These are phyloP conservation scores for Pavo muticus DNA, from an alignment of 2,113 vertebrate species.

Conservation along the genomic window DNA sequence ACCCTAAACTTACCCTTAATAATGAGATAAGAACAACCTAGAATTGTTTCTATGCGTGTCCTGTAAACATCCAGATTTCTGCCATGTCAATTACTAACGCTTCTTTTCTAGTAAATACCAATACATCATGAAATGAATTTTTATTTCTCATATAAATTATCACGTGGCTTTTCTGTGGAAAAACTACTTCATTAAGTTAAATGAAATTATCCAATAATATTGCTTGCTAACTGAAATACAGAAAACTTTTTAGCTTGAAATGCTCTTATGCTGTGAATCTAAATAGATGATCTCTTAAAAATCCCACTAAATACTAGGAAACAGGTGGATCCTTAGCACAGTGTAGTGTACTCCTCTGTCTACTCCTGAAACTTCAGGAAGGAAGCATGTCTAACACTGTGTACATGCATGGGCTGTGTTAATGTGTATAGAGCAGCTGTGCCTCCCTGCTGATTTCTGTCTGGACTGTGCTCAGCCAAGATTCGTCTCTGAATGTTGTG, in stretches of 20 bases:
- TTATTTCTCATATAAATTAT: background rate
- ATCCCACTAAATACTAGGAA: background rate
- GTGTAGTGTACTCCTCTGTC: background rate
- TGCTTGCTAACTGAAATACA: background rate
- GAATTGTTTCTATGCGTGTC: background rate
- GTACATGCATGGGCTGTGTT: background rate
- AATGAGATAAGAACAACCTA: background rate
- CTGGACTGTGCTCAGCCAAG: background rate
- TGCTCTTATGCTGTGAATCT: background rate
- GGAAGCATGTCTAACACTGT: background rate
- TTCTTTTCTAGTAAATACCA: background rate
- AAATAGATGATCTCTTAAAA: background rate
- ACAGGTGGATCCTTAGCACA: background rate
- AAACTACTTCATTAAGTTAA: background rate
- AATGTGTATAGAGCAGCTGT: background rate
- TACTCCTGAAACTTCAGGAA: background rate
- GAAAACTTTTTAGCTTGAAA: background rate
- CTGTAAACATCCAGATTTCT: background rate
- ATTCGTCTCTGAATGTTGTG: background rate
- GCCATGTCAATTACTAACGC: background rate
- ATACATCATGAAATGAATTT: background rate
- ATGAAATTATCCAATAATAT: background rate
- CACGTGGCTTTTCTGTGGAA: background rate
- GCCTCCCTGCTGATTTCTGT: background rate
- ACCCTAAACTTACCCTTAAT: background rate